Conservation (phyloP, 2,797 vertebrate species). For the Molossus molossus region DNA sequence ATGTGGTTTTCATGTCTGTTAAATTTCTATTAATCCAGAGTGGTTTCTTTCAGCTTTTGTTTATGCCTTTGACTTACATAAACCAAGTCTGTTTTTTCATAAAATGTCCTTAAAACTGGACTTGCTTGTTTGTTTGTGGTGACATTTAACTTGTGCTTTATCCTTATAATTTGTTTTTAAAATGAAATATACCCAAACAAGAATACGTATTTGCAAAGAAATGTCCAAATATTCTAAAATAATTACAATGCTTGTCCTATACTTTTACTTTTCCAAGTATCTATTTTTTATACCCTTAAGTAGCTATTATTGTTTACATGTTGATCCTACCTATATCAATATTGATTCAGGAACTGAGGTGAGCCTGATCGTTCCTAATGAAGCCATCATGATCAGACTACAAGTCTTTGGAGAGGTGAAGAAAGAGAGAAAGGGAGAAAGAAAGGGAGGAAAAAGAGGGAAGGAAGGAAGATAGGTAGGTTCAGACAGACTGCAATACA, state of each 20-base stretch:
- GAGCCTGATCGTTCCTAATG: not conserved
- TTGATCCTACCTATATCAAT: not conserved
- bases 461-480: too few relatives aligned
- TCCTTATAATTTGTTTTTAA: not conserved
- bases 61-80: not conserved
- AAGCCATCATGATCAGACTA: not conserved
- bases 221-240: not conserved
- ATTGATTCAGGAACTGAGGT: not conserved
- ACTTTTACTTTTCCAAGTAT: constrained; percentile 14
- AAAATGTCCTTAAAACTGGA: not conserved
- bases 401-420: not conserved
- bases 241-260: not conserved
- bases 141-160: not conserved
- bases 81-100: not conserved
- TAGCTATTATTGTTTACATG: not conserved
- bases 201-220: not conserved
- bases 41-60: not conserved
- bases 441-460: too few relatives aligned
- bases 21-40: not conserved
- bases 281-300: not conserved
- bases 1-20: not conserved
- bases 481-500: not conserved
- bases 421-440: not conserved
- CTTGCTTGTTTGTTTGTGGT: not conserved
- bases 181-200: not conserved